Conservation (phyloP, 2,888 invertebrate genomes). For the Notodonta dromedarius region DNA sequence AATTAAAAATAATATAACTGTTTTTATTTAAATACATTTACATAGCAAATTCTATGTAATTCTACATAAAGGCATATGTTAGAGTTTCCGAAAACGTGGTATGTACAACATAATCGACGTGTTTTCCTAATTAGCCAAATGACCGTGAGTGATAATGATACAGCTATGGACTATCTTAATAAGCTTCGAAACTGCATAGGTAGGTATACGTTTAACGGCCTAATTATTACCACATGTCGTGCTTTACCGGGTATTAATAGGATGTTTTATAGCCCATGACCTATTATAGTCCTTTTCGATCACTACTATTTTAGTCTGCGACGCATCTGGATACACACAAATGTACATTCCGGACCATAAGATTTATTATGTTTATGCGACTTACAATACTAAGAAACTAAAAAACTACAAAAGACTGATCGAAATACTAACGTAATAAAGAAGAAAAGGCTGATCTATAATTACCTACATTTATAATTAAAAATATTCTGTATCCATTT, state of each 20-base stretch:
- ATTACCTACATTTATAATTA: too few species aligned
- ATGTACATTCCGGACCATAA: neutral
- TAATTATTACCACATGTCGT: slow-evolving; percentile 44
- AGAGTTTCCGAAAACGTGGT: neutral
- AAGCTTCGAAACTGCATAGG: slow-evolving; percentile 12
- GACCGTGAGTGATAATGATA: slow-evolving; percentile 14
- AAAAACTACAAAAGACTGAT: too few species aligned
- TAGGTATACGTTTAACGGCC: slow-evolving; percentile 21
- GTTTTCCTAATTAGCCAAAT: slow-evolving; percentile 9
- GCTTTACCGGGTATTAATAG: slow-evolving; percentile 30
- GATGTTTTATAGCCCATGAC: slow-evolving; percentile 28
- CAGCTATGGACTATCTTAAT: neutral
- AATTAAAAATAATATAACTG: too few species aligned
- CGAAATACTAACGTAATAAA: too few species aligned
- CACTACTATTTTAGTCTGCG: slow-evolving; percentile 31
- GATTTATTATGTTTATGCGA: neutral
- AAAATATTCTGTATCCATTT: too few species aligned
- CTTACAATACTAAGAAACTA: neutral
- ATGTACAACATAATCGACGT: neutral
- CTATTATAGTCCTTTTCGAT: slow-evolving; percentile 32
- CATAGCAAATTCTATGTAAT: too few species aligned
- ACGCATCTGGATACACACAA: neutral
- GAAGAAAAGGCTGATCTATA: too few species aligned
- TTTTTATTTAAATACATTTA: too few species aligned
- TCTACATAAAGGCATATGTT: too few species aligned